Evolutionary conservation across 2,113 vertebrate species (phyloP), one percentile per base, ranked within the genome.

Genomic region (Rhodinocichla rosea): DNA sequence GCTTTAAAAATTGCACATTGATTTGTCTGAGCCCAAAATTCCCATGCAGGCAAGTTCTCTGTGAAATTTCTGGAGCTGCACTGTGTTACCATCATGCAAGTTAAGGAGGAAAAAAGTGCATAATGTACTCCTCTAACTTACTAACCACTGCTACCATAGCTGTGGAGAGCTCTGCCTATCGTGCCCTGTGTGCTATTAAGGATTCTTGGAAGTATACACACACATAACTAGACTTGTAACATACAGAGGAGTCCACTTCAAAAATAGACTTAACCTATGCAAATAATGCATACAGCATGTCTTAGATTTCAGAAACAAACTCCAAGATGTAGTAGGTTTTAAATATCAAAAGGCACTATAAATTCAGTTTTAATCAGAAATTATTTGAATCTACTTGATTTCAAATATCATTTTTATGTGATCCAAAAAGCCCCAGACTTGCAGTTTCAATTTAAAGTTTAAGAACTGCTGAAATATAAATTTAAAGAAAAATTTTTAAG

Each of bases 301-400:
- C 67, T 93, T 78, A 55, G 4, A 19, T 91, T 93, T 82, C 44
- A 84, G 78, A 94, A 95, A 95, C 71, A 93, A 93, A 86, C 60
- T 90, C n/a, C 59, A 95, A 87, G 42, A 91, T 90, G 75, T 87
- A 64, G 74, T 57, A 15, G 33, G 87, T 92, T 94, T 84, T 83
- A 84, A 92, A 87, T 93, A 95, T 79, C 88, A 86, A 96, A 97
- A 98, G 95, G 91, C 81, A 97, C 94, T 94, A 90, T 50, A 94
- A 96, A 84, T 74, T 23, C 28, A 35, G 70, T 70, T 68, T 95
- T 76, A 62, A 81, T 20, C 17, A 92, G 79, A 95, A 60, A 90
- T 33, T 62, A 91, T 92, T 85, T 87, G 83, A 76, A 57, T 76
- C 33, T 24, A 65, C 32, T 42, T 56, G 42, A 75, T 88, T 94